Conservation (phyloP, 2,888 invertebrate genomes). For the Venustoraphidia nigricollis region DNA sequence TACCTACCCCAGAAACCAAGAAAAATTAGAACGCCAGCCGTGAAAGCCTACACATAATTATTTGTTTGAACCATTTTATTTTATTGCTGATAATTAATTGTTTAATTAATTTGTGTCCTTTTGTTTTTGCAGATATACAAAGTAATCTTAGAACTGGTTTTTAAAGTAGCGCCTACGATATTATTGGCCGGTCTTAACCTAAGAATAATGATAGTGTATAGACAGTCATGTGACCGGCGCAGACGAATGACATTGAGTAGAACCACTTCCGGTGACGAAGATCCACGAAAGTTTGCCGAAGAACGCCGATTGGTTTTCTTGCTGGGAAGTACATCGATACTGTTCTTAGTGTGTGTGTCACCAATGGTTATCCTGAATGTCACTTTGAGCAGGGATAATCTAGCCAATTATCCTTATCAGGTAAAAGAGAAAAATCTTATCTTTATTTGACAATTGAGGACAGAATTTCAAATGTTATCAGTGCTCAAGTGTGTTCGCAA, state of each 20-base stretch:
- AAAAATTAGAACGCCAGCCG: too few species aligned
- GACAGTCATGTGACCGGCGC: constrained; percentile 45
- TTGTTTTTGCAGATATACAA: constrained; percentile 33
- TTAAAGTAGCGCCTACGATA: constrained; percentile 51
- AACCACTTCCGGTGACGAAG: constrained; percentile 39
- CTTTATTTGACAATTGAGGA: background rate
- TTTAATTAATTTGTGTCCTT: too few species aligned
- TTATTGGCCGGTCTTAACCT: constrained; percentile 48
- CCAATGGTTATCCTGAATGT: constrained; percentile 57
- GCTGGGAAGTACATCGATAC: constrained; percentile 47
- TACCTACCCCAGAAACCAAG: too few species aligned
- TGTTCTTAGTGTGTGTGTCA: constrained; percentile 52
- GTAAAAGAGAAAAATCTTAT: constrained; percentile 23
- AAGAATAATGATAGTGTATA: constrained; percentile 48
- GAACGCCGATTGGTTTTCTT: constrained; percentile 47
- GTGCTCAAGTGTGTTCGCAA: too few species aligned
- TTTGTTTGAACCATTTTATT: too few species aligned
- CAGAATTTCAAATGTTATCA: too few species aligned
- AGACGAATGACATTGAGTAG: constrained; percentile 47
- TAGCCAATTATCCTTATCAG: constrained; percentile 46
- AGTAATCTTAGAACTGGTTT: constrained; percentile 44
- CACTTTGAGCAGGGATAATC: constrained; percentile 44
- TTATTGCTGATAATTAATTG: too few species aligned
- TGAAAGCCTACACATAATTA: too few species aligned
- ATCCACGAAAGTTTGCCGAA: constrained; percentile 49